Conservation (phyloP, 2,113 vertebrate genomes). For the Papio anubis region DNA sequence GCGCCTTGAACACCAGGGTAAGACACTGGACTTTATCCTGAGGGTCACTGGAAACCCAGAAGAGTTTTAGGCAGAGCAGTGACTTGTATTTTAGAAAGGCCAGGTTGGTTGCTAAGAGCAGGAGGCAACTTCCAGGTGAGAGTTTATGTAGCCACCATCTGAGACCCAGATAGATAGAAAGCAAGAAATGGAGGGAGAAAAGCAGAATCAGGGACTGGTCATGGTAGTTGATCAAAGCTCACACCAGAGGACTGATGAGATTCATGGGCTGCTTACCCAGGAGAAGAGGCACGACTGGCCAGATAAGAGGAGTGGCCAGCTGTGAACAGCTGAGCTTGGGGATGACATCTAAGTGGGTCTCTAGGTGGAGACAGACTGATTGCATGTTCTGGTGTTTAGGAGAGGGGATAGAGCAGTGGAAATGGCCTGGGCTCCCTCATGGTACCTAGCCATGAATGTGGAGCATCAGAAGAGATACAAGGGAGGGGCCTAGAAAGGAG, state of each 20-base stretch:
- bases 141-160: fast-evolving
- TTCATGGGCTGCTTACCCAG: not conserved
- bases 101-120: not conserved
- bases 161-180: not conserved
- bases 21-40: not conserved
- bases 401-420: not conserved
- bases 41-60: not conserved
- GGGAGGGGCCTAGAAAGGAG: not conserved
- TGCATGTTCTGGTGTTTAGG: not conserved
- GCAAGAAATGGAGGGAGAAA: not conserved
- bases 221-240: not conserved
- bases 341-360: not conserved
- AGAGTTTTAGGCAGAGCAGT: not conserved
- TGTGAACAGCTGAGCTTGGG: not conserved
- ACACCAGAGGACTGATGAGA: not conserved
- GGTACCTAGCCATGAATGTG: fast-evolving
- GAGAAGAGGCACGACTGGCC: not conserved
- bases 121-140: not conserved
- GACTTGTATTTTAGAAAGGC: not conserved
- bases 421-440: not conserved
- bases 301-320: not conserved
- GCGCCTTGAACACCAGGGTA: not conserved
- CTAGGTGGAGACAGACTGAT: not conserved
- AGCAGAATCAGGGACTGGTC: not conserved
- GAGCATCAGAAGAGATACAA: not conserved